Conservation (phyloP, 2,888 invertebrate species). For the Embidobia sp. region DNA sequence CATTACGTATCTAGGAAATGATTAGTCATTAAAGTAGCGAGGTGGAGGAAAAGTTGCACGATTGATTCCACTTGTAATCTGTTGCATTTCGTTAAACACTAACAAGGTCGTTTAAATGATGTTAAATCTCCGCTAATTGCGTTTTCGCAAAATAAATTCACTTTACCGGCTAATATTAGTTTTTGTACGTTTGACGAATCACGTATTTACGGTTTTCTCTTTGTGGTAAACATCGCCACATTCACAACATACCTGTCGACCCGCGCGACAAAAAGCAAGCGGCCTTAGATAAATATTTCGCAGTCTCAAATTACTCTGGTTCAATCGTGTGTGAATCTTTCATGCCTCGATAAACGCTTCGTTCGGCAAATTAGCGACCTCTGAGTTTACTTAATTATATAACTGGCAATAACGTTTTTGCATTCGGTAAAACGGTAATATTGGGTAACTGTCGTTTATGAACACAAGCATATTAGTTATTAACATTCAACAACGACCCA, state of each 20-base stretch:
- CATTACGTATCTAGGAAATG: too few relatives aligned
- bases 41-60: too few relatives aligned
- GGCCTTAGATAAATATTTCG: slow-evolving; percentile 32
- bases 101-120: too few relatives aligned
- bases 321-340: slow-evolving; percentile 40
- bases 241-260: slow-evolving; percentile 18
- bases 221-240: slow-evolving; percentile 7
- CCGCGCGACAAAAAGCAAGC: slow-evolving; percentile 16
- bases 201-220: slow-evolving; percentile 7
- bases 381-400: slow-evolving; percentile 5
- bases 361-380: slow-evolving; percentile 14
- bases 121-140: too few relatives aligned
- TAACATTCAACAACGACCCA: too few relatives aligned
- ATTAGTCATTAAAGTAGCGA: too few relatives aligned
- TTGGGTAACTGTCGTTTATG: too few relatives aligned
- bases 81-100: too few relatives aligned
- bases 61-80: too few relatives aligned
- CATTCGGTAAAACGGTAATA: slow-evolving; percentile 17
- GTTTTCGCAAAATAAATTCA: background rate
- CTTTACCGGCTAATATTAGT: slow-evolving; percentile 3
- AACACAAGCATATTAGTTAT: too few relatives aligned
- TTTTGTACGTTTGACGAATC: slow-evolving; percentile 5
- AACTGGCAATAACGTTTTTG: slow-evolving; percentile 9
- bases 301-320: slow-evolving; percentile 42
- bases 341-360: slow-evolving; percentile 26